These are phyloP conservation scores for Pollenia griseotomentosa DNA, from an alignment of 2,888 invertebrate genomes.

Conservation along the genomic window DNA sequence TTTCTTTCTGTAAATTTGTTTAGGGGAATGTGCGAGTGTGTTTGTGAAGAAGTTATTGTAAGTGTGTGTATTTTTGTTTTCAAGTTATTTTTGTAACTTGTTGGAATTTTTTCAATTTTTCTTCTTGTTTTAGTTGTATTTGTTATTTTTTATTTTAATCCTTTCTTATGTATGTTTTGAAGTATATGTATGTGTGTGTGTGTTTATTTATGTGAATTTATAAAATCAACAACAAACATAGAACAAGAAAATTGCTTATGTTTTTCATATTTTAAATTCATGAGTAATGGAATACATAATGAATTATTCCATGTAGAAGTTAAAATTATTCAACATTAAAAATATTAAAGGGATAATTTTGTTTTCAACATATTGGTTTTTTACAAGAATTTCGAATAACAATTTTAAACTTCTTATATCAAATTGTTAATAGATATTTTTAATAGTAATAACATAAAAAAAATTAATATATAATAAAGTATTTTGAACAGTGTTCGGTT, in stretches of 20 bases:
- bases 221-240: constrained; percentile 51
- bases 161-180: constrained; percentile 41
- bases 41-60: background rate
- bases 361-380: background rate
- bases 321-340: background rate
- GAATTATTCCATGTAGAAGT: background rate
- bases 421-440: no score
- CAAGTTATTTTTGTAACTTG: constrained; percentile 76
- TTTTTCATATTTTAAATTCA: constrained; percentile 73
- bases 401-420: no score
- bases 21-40: constrained; percentile 2
- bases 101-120: constrained; percentile 75
- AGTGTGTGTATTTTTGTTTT: constrained; percentile 61
- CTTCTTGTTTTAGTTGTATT: constrained; percentile 68
- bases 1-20: constrained; percentile 49
- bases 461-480: no score
- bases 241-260: constrained; percentile 70
- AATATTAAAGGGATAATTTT: background rate
- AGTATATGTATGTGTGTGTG: constrained; percentile 24
- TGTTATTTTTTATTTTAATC: constrained; percentile 67
- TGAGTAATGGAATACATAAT: constrained; percentile 67
- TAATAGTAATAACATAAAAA: no score
- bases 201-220: constrained; percentile 46
- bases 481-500: no score
- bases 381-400: no score